These are phyloP conservation scores for Chalcis sispes DNA, from an alignment of 2,888 invertebrate species.

Conservation along the genomic window DNA sequence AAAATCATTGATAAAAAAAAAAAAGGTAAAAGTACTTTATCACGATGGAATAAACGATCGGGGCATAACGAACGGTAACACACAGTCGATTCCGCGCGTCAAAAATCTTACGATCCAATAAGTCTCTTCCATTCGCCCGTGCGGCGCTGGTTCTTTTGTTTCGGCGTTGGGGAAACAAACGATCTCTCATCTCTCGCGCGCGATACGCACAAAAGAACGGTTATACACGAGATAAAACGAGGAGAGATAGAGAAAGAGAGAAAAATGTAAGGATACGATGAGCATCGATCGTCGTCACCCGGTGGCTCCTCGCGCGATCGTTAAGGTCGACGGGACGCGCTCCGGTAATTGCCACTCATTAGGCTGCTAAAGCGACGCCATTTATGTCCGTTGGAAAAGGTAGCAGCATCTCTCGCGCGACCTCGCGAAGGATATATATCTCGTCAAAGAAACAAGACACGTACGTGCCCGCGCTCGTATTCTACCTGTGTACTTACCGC, in stretches of 20 bases:
- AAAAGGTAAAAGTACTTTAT: no score
- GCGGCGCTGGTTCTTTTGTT: constrained; percentile 25
- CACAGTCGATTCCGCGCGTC: background rate
- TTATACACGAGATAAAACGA: background rate
- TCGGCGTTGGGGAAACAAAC: constrained; percentile 25
- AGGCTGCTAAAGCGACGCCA: constrained; percentile 38
- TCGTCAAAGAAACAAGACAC: background rate
- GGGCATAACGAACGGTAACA: no score
- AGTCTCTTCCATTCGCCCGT: background rate
- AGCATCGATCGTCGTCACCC: constrained; percentile 24
- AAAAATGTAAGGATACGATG: background rate
- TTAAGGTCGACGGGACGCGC: constrained; percentile 37
- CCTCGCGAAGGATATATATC: no score
- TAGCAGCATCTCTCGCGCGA: no score
- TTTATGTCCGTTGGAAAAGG: constrained; percentile 26
- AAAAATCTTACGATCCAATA: constrained; percentile 9
- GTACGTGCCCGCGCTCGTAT: no score
- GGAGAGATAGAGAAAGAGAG: background rate
- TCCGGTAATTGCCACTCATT: constrained; percentile 49
- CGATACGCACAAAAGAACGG: no score
- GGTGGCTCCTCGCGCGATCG: constrained; percentile 36
- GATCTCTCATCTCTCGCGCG: background rate
- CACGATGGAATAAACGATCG: no score
- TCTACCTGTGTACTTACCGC: no score
- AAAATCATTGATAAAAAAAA: no score